A percentile compares a stretch with the other conserved stretches of the same genome.
Evolutionary conservation across 2,113 vertebrate genomes (phyloP).

Genomic region (Tyto alba): DNA sequence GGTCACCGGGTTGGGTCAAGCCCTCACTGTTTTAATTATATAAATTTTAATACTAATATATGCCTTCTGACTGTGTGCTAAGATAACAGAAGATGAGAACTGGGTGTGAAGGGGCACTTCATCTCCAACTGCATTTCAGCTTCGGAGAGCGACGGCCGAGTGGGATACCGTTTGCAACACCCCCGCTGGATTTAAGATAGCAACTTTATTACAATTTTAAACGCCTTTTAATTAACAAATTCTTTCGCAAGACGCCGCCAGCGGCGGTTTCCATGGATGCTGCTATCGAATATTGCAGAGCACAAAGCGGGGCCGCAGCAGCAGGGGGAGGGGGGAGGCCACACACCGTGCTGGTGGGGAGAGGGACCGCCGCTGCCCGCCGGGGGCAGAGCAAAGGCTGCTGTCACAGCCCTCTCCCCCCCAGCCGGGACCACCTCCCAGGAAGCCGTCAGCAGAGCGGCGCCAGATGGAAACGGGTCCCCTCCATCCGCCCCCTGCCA

Average conservation of each 20-base stretch:
- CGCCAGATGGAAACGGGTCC: neutral
- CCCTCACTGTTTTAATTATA: neutral
- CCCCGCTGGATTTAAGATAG: conserved; percentile 12
- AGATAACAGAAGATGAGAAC: neutral
- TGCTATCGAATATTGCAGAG: neutral
- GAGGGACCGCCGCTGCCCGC: neutral
- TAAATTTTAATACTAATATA: neutral
- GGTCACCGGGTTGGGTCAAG: neutral
- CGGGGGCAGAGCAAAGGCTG: neutral
- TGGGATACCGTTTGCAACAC: neutral
- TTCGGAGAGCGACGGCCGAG: neutral
- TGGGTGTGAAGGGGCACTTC: neutral
- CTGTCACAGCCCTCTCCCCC: neutral
- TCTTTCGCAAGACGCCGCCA: neutral
- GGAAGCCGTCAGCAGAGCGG: neutral
- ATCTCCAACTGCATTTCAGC: neutral
- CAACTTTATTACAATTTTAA: conserved; percentile 3
- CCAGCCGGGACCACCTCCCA: neutral
- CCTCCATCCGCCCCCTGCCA: neutral
- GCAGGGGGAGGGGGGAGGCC: neutral
- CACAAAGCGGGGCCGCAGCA: neutral
- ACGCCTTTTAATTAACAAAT: conserved; percentile 34
- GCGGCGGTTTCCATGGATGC: conserved; percentile 31
- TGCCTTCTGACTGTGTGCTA: neutral
- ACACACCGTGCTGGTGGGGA: neutral